Evolutionary conservation across 2,888 invertebrate genomes (phyloP), one percentile per base, ranked within the genome.

Genomic region (Drosophila prolongata): DNA sequence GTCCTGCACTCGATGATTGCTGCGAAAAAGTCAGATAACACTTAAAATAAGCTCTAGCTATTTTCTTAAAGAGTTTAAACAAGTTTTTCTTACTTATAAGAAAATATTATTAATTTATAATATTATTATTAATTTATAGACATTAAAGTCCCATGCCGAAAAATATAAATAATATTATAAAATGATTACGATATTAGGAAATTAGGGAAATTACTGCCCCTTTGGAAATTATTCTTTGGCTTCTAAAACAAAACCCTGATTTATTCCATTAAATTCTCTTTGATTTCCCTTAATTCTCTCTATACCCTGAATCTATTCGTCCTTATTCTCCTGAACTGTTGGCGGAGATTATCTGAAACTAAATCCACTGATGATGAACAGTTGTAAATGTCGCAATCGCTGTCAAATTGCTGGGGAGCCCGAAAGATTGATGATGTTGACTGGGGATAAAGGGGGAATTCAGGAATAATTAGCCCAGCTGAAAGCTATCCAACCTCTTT

Each of bases 331-430:
- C 24, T 47, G 35, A 13, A 47, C 59, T 64, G 55, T 54, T 34
- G 19, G 34, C n/a, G 24, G 46, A 46, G 69, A 65, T 77, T 80
- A 80, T 69, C 54, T 44, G 60, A 9, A 46, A 10, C 46, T 46
- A 40, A 59, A 57, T 62, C 56, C 53, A 62, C 61, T 77, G 60
- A 65, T 68, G 75, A 60, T 75, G 72, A 81, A 81, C 85, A 85
- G 87, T 80, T 83, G 83, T 83, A 88, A 83, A 67, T 88, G 83
- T 88, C 83, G 80, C 78, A 86, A 86, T 86, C 66, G 76, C 83
- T 86, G 83, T 88, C 82, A 88, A 87, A 82, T 79, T 76, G 86
- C 68, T 64, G 46, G 64, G 70, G 44, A 61, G 34, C 64, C 66
- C 58, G 49, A 59, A 68, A 52, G 34, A 82, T 85, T 81, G 78